Evolutionary conservation across 2,113 vertebrate species (phyloP).

Genomic region (Corythaeola cristata): DNA sequence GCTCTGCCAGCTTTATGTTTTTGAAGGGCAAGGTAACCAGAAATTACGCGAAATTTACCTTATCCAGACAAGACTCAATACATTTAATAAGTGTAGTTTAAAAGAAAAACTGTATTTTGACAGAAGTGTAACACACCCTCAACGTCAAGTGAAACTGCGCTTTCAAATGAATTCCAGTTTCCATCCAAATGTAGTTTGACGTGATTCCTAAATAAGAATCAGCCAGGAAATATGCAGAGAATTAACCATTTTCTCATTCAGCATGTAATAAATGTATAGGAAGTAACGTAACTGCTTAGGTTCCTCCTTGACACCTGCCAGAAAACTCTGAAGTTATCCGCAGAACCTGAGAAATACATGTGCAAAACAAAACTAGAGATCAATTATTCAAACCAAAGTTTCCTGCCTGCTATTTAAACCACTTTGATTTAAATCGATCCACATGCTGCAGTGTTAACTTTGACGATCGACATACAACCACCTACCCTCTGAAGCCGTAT

Average conservation of each 20-base stretch:
- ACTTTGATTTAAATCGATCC: neutral
- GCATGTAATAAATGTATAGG: neutral
- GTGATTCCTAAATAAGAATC: neutral
- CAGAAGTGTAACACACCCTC: neutral
- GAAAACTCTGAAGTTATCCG: neutral
- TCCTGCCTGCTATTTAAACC: conserved; percentile 16
- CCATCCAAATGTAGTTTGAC: neutral
- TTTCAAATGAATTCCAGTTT: neutral
- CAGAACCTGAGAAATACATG: neutral
- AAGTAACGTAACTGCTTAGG: neutral
- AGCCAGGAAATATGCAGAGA: neutral
- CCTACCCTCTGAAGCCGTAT: neutral
- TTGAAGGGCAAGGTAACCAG: conserved; percentile 46
- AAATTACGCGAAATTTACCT: conserved; percentile 9
- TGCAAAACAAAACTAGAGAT: neutral
- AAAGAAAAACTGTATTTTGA: conserved; percentile 19
- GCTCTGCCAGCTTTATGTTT: neutral
- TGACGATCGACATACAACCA: neutral
- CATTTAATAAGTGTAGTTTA: neutral
- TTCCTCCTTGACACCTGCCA: neutral
- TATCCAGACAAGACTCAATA: neutral
- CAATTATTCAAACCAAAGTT: neutral
- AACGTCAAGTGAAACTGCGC: neutral
- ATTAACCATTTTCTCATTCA: neutral
- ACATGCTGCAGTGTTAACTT: neutral